These are phyloP conservation scores for Littorina saxatilis DNA, from an alignment of 1,140 invertebrate species.

Conservation along the genomic window DNA sequence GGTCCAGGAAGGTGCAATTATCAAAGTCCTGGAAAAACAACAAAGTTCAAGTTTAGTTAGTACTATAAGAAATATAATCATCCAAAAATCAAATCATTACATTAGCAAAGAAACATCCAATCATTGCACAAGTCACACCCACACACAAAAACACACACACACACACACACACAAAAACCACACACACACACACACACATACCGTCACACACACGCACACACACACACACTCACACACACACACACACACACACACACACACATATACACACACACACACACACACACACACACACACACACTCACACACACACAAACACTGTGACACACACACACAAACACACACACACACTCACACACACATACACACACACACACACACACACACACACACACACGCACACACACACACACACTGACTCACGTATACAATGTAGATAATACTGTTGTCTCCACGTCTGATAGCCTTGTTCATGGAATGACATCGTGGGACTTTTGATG, in stretches of 20 bases:
- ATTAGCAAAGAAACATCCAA: not conserved
- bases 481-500: slow-evolving; percentile 11
- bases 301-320: not conserved
- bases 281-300: not conserved
- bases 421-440: slow-evolving; percentile 27
- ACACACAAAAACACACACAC: slow-evolving; percentile 19
- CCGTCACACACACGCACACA: slow-evolving; percentile 16
- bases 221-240: not conserved
- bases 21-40: slow-evolving; percentile 5
- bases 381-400: slow-evolving; percentile 5
- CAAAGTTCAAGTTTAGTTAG: no score
- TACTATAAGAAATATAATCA: no score
- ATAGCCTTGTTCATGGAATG: slow-evolving; percentile 7
- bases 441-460: not conserved
- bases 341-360: not conserved
- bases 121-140: not conserved
- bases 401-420: not conserved
- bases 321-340: not conserved
- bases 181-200: slow-evolving; percentile 5
- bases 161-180: slow-evolving; percentile 10
- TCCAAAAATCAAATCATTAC: not conserved
- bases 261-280: not conserved
- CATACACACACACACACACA: slow-evolving; percentile 2
- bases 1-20: not conserved
- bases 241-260: not conserved